phyloP scores from a whole-genome alignment of 2,113 vertebrate genomes.

The Toxotes jaculatrix region DNA sequence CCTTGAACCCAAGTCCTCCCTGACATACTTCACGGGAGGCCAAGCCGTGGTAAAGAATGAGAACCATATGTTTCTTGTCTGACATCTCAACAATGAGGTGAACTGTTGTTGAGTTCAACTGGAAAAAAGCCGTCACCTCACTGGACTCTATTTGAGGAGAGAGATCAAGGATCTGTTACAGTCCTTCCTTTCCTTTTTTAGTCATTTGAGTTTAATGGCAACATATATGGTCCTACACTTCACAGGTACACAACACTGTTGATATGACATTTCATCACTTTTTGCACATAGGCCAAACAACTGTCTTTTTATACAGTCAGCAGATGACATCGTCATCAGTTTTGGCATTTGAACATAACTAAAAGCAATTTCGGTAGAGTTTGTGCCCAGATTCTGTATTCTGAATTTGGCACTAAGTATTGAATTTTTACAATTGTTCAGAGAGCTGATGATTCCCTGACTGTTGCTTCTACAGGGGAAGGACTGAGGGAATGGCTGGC shows the following conservation, averaged over 20 bases:
- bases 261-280: neutral
- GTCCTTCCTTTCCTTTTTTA: constrained; percentile 11
- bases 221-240: neutral
- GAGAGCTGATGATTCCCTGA: neutral
- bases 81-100: constrained; percentile 38
- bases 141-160: neutral
- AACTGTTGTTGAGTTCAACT: constrained; percentile 39
- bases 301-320: neutral
- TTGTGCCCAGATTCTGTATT: neutral
- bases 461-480: neutral
- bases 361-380: neutral
- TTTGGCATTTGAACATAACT: neutral
- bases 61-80: constrained; percentile 46
- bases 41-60: constrained; percentile 36
- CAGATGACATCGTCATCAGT: neutral
- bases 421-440: constrained; percentile 1
- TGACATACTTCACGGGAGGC: constrained; percentile 30
- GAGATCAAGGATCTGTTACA: constrained; percentile 13
- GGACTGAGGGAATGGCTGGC: neutral
- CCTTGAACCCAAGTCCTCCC: constrained; percentile 1
- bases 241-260: neutral
- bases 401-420: neutral
- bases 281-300: neutral
- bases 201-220: constrained; percentile 8
- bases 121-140: constrained; percentile 21